Percentiles rank a stretch among this genome's conserved stretches.
Evolutionary conservation across 2,797 vertebrate genomes (phyloP).

Genomic region (Enteromius fasciolatus): DNA sequence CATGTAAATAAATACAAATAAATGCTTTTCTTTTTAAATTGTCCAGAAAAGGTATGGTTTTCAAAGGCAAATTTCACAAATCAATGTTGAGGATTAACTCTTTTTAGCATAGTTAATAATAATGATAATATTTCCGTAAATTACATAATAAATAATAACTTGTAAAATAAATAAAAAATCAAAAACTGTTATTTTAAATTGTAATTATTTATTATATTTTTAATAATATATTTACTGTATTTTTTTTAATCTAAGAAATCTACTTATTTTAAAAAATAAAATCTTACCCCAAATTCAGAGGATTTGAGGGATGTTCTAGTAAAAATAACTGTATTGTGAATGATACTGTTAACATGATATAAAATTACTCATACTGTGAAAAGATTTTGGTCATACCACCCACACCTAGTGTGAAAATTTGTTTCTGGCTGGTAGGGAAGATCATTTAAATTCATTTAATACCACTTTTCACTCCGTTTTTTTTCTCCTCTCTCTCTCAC

Average conservation of each 20-base stretch:
- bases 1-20: neutral
- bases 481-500: neutral
- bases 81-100: neutral
- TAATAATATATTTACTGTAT: neutral
- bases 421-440: constrained; percentile 5
- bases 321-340: neutral
- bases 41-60: neutral
- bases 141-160: neutral
- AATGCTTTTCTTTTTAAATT: neutral
- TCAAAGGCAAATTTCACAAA: neutral
- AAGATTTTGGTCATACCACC: constrained; percentile 24
- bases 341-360: neutral
- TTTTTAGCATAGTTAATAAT: neutral
- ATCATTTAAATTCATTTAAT: constrained; percentile 17
- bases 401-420: constrained; percentile 12
- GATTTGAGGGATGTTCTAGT: neutral
- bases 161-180: neutral
- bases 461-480: neutral
- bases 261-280: neutral
- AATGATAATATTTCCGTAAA: neutral
- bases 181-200: neutral
- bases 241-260: neutral
- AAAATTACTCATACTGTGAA: constrained; percentile 3
- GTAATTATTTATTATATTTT: neutral
- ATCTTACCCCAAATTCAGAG: neutral